Evolutionary conservation across 2,797 vertebrate genomes (phyloP).

Genomic region (Lithobates pipiens): DNA sequence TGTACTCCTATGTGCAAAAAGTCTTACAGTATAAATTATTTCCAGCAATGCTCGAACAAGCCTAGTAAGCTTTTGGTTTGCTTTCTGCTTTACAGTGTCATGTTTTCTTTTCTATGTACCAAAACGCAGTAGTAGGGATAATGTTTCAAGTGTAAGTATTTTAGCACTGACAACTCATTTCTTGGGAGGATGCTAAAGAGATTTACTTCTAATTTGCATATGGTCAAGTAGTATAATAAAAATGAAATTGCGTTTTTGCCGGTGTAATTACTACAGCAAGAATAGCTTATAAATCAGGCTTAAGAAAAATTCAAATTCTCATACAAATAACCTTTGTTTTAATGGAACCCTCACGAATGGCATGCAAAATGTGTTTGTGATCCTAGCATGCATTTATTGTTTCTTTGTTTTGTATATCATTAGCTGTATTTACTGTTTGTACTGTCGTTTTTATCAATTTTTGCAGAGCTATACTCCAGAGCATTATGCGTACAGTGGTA

Average conservation of each 20-base stretch:
- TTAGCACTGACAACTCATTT: slow-evolving; percentile 44
- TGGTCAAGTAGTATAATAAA: slow-evolving; percentile 55
- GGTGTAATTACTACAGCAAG: slow-evolving; percentile 44
- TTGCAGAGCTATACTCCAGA: background rate
- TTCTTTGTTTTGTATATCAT: slow-evolving; percentile 16
- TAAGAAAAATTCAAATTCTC: slow-evolving; percentile 31
- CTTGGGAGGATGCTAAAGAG: slow-evolving; percentile 24
- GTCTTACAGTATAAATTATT: background rate
- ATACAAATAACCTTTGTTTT: slow-evolving; percentile 45
- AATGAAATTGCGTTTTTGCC: slow-evolving; percentile 49
- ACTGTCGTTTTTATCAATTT: background rate
- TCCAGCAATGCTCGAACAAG: background rate
- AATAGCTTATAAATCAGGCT: slow-evolving; percentile 48
- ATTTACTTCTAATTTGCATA: slow-evolving; percentile 54
- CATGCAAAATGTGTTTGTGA: slow-evolving; percentile 41
- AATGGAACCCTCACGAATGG: slow-evolving; percentile 5
- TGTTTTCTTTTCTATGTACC: background rate
- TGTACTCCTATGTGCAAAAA: no score
- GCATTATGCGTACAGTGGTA: background rate
- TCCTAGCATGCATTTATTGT: slow-evolving; percentile 13
- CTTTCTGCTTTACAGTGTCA: no score
- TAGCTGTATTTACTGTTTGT: slow-evolving; percentile 3
- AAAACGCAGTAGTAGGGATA: slow-evolving; percentile 29
- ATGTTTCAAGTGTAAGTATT: slow-evolving; percentile 39
- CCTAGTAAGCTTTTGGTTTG: background rate